Base-by-base conservation (phyloP, 2,888 invertebrate species). In the Aelia acuminata region DNA sequence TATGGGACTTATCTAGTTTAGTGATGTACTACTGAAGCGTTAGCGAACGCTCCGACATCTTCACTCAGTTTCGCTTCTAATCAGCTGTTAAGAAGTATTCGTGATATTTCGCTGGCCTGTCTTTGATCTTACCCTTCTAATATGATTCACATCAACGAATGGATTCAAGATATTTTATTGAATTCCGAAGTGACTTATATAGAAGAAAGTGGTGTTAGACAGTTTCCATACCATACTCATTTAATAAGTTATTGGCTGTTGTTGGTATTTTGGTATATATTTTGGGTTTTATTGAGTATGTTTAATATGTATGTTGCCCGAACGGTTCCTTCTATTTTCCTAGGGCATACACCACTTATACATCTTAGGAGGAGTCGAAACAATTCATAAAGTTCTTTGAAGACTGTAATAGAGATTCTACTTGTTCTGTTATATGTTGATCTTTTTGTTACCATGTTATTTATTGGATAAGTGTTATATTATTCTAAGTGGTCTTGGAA, bases 271-370 rank as follows among this genome's bases (percentile, higher is more conserved):
- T 80, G 80, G 80, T 80, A 80, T 80, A 80, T 80, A 22, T 80
- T 80, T 80, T 80, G 80, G 80, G 80, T 80, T 80, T n/a, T 80
- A 43, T 80, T 80, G 80, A 80, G 80, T 43, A 80, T 80, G 80
- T 80, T 80, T 13, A 80, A 80, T 80, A 80, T 80, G 80, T 80
- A 80, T 80, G 80, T 80, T n/a, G 80, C 80, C 13, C 80, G 80
- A 80, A 80, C 80, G 0, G 80, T 80, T 11, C 80, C 80, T 5
- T 80, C 80, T 11, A 80, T 80, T 43, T 80, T 80, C 80, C 80
- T 80, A 3, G 80, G 80, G 13, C 80, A 80, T 47, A 80, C 80
- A n/a, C 80, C 80, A 43, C 80, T 80, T 47, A 80, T 80, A 80
- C 80, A 80, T 80, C 39, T 80, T 43, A 80, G 80, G n/a, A 80